Conservation (phyloP, 2,113 vertebrate species). For the Actinemys pallida region DNA sequence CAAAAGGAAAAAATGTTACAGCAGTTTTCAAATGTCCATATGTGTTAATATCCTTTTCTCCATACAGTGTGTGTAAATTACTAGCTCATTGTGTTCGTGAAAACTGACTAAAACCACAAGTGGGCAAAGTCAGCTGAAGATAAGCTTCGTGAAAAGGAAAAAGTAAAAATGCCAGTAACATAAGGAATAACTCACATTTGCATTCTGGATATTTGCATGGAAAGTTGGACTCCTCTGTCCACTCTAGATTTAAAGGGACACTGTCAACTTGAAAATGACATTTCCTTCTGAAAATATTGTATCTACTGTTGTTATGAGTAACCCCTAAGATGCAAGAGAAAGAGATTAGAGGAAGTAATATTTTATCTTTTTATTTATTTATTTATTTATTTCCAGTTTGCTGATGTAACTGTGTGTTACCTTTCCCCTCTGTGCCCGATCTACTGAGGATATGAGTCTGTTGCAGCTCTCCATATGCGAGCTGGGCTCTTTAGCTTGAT, state of each 20-base stretch:
- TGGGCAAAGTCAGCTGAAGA: neutral
- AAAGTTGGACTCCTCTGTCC: neutral
- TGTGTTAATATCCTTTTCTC: constrained; percentile 36
- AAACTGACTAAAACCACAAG: constrained; percentile 14
- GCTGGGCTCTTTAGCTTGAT: accelerated
- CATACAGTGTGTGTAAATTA: constrained; percentile 8
- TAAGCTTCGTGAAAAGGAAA: neutral
- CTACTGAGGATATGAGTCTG: accelerated
- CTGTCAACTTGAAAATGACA: neutral
- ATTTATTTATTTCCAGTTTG: neutral
- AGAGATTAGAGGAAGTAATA: neutral
- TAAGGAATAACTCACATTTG: constrained; percentile 10
- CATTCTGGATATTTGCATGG: neutral
- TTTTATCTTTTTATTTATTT: neutral
- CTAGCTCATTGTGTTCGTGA: constrained; percentile 10
- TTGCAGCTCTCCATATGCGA: neutral
- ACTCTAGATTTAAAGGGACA: neutral
- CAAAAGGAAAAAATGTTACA: neutral
- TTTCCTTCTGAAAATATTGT: neutral
- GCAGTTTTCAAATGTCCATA: constrained; percentile 31
- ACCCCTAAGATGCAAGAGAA: neutral
- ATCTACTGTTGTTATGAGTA: neutral
- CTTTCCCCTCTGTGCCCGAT: neutral
- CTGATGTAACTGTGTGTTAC: neutral
- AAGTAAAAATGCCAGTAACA: neutral